Conservation (phyloP, 2,113 vertebrate species). For the Petaurus breviceps region DNA sequence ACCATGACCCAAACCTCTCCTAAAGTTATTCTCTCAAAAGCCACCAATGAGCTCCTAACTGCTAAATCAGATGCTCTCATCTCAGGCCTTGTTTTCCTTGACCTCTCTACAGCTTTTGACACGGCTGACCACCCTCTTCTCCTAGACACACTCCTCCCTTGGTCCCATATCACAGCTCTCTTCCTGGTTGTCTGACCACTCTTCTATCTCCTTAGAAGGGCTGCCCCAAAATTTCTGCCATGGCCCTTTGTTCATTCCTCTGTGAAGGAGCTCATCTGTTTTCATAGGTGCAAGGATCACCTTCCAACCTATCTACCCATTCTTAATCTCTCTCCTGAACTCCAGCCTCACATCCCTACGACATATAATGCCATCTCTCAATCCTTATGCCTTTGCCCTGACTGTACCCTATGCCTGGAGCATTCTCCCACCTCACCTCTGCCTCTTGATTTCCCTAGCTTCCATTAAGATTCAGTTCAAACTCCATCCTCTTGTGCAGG, state of each 20-base stretch:
- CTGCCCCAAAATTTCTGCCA: neutral
- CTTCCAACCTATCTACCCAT: neutral
- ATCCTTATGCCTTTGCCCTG: neutral
- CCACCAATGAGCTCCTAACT: neutral
- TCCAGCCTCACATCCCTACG: neutral
- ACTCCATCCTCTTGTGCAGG: neutral
- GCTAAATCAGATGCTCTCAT: neutral
- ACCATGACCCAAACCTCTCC: neutral
- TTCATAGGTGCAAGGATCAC: neutral
- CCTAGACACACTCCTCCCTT: no score
- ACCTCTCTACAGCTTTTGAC: neutral
- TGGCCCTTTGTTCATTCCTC: neutral
- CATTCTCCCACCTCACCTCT: neutral
- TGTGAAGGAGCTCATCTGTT: neutral
- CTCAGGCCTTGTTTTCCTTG: neutral
- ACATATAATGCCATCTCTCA: neutral
- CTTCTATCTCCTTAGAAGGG: neutral
- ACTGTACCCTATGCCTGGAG: neutral
- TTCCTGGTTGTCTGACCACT: neutral
- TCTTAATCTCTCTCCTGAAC: neutral
- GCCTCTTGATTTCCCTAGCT: neutral
- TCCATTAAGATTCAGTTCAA: neutral
- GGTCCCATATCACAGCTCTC: no score
- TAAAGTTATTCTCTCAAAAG: neutral
- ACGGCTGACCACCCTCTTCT: no score